Conservation (phyloP, 2,888 invertebrate species). For the Candidula unifasciata region DNA sequence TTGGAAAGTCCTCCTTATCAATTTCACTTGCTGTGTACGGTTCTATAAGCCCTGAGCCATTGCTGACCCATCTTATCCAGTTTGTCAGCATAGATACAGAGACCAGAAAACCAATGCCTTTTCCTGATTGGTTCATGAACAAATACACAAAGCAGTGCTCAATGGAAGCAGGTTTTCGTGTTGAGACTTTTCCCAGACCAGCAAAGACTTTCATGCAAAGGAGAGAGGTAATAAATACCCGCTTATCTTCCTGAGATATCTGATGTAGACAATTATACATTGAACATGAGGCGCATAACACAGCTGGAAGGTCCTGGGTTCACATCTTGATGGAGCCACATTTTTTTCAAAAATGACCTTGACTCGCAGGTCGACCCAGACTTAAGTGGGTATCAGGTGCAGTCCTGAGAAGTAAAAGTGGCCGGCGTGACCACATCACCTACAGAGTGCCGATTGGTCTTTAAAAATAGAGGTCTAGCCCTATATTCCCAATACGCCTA, state of each 20-base stretch:
- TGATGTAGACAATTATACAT: too few relatives aligned
- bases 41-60: neutral
- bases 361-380: too few relatives aligned
- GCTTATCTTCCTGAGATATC: neutral
- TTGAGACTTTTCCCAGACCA: conserved; percentile 24
- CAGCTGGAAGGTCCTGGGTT: too few relatives aligned
- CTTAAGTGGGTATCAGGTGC: too few relatives aligned
- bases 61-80: neutral
- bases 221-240: neutral
- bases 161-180: neutral
- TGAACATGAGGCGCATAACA: too few relatives aligned
- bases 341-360: too few relatives aligned
- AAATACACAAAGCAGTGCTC: conserved; percentile 19
- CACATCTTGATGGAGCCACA: too few relatives aligned
- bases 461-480: too few relatives aligned
- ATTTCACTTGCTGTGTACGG: neutral
- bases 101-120: conserved; percentile 3
- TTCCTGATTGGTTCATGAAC: conserved; percentile 39
- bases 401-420: too few relatives aligned
- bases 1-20: conserved; percentile 29
- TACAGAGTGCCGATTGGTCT: too few relatives aligned
- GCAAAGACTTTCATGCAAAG: neutral
- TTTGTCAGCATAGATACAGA: neutral
- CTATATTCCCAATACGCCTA: too few relatives aligned
- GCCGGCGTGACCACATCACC: too few relatives aligned